Base-by-base conservation (phyloP, 2,113 vertebrate genomes). In the Recurvirostra avosetta region DNA sequence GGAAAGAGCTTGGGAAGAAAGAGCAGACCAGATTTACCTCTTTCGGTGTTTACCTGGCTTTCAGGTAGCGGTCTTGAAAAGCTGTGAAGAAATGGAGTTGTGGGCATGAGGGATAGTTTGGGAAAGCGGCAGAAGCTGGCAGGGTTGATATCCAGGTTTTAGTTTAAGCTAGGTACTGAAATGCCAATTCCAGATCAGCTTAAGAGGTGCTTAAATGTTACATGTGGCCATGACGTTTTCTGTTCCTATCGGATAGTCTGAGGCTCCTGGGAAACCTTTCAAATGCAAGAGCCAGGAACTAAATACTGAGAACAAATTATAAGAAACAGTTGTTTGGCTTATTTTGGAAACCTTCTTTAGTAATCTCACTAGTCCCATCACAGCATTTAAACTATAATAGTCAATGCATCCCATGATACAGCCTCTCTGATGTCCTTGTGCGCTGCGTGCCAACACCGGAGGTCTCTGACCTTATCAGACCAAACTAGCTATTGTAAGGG, bases 401-500 rank as follows among this genome's bases (percentile, higher is more conserved):
- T 6, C 0, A 1, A 52, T 17, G 20, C 25, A 45, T 6, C 27
- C 41, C 49, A 26, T 72, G 52, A 40, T 38, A 23, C 1, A 45
- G 26, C 15, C 67, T 68, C 17, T 79, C 41, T 52, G 30, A 45
- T 19, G n/a, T 52, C 36, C 63, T 38, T 18, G 56, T 11, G n/a
- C 1, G 5, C 23, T 61, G 45, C 1, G 5, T n/a, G 36, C 36
- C 32, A 34, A 8, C 11, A 6, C 7, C 30, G n/a, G n/a, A 17
- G 19, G 8, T 26, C 27, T 78, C 50, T 36, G 34, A 56, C 30
- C 52, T 38, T 38, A 70, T 77, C 7, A 3, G 27, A 20, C 47
- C 27, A 49, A 34, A 26, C 8, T 11, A 26, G 22, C 53, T 52
- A 8, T 18, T 72, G 29, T 63, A 45, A 58, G 25, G 29, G 14